These are phyloP conservation scores for Choristoneura rosaceana DNA, from an alignment of 2,888 invertebrate species.

Conservation along the genomic window DNA sequence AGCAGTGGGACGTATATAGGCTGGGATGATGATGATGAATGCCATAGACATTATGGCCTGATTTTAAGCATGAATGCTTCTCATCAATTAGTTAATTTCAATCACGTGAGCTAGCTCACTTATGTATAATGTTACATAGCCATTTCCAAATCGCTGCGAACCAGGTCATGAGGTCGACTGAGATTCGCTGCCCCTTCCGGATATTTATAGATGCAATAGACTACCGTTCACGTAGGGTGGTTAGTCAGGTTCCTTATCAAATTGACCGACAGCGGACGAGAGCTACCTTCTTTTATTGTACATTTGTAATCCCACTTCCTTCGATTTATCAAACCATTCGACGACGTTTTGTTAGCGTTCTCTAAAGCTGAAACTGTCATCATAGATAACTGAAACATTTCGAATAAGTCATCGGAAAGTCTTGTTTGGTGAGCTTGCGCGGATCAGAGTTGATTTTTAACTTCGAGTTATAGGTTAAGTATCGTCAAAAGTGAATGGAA, in stretches of 20 bases:
- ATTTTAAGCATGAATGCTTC: neutral
- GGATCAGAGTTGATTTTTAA: too few relatives aligned
- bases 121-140: constrained; percentile 4
- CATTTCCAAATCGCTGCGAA: constrained; percentile 44
- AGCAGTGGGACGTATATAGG: too few relatives aligned
- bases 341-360: constrained; percentile 2
- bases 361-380: neutral
- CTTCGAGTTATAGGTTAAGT: too few relatives aligned
- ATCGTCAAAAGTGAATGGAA: too few relatives aligned
- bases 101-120: neutral
- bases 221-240: constrained; percentile 35
- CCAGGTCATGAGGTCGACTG: constrained; percentile 50
- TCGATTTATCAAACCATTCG: constrained; percentile 15
- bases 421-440: neutral
- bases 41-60: neutral
- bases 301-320: constrained; percentile 24
- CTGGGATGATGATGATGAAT: too few relatives aligned
- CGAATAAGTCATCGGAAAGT: neutral
- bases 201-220: constrained; percentile 45
- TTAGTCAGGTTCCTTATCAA: constrained; percentile 41
- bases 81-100: neutral
- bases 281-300: constrained; percentile 37
- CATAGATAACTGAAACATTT: neutral
- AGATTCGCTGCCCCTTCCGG: constrained; percentile 42
- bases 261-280: constrained; percentile 39